Evolutionary conservation across 2,797 vertebrate species (phyloP).

Genomic region (Phaenicophaeus curvirostris): DNA sequence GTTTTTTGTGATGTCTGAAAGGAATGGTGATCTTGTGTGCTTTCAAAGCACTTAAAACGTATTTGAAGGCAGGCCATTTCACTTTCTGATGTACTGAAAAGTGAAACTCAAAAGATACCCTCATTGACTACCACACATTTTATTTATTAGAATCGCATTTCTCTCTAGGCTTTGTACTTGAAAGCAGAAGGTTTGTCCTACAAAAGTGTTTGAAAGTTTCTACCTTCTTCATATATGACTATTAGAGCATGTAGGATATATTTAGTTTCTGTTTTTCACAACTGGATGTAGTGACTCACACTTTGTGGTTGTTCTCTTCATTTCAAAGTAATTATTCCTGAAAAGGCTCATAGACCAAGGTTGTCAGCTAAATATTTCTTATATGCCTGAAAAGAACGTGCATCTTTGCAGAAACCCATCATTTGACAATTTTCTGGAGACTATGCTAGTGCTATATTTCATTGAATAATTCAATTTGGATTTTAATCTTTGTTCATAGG

Average conservation of each 20-base stretch:
- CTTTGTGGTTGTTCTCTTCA: neutral
- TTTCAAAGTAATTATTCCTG: slow-evolving; percentile 17
- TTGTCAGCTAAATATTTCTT: slow-evolving; percentile 46
- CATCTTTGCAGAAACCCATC: neutral
- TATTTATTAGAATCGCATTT: neutral
- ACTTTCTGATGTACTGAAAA: neutral
- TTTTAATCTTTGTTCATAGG: neutral
- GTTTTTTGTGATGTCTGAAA: neutral
- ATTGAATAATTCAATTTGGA: neutral
- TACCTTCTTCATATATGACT: neutral
- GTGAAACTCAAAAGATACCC: neutral
- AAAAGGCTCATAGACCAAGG: neutral
- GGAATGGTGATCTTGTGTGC: neutral
- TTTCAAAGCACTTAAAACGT: neutral
- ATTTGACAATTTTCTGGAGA: neutral
- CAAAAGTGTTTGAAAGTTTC: slow-evolving; percentile 26
- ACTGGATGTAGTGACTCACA: slow-evolving; percentile 22
- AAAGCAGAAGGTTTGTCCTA: slow-evolving; percentile 8
- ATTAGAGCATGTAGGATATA: neutral
- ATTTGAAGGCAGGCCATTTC: neutral
- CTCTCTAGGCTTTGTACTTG: neutral
- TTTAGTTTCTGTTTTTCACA: slow-evolving; percentile 33
- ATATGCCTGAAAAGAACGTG: neutral
- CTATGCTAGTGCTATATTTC: neutral
- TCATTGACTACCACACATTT: neutral